Base-by-base conservation (phyloP, 1,140 invertebrate species). In the Caenorhabditis latens region DNA sequence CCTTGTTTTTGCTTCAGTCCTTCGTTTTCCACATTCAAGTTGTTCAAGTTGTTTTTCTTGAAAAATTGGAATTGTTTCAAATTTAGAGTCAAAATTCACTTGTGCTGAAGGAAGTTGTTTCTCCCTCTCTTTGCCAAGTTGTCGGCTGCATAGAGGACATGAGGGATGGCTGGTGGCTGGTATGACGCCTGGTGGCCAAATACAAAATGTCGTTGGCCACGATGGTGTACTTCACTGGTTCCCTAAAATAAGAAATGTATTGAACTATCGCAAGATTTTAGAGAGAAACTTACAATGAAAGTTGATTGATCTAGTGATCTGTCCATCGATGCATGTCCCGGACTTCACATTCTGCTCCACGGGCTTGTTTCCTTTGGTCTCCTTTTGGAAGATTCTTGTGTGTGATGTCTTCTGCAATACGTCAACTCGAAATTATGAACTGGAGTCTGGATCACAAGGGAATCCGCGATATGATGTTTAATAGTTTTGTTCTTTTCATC, bases 111-210 rank as follows among this genome's bases (percentile, higher is more conserved):
- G 65, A 43, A 71, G 16, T 71, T 71, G 19, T 71, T 71, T 19
- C 65, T 71, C 6, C 65, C 65, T 8, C 65, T 14, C 14, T 71
- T 71, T 3, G 65, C 65, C 65, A 71, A 24, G 19, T 71, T 71
- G 2, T 71, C 65, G 0, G 65, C 65, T 0, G 40, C 65, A 19
- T 71, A 71, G 0, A 71, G 65, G 0, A 71, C 19, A n/a, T 71
- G 65, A 7, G 65, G 65, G 19, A 71, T 16, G 4, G 65, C 65
- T 4, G 65, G 65, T 1, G 65, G 65, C 24, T 46, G 40, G 21
- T 71, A 71, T 2, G 40, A 71, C 40, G 46, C 65, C 42, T 71
- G 65, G 19, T 71, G 65, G 11, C 40, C 65, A n/a, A 71, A 71
- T n/a, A 40, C 40, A 1, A 14, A 40, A 71, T 0, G 9, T 43